A percentile compares a stretch with the other conserved stretches of the same genome.
Conservation (phyloP, 2,888 invertebrate species). For the Lamellibrachia columna region DNA sequence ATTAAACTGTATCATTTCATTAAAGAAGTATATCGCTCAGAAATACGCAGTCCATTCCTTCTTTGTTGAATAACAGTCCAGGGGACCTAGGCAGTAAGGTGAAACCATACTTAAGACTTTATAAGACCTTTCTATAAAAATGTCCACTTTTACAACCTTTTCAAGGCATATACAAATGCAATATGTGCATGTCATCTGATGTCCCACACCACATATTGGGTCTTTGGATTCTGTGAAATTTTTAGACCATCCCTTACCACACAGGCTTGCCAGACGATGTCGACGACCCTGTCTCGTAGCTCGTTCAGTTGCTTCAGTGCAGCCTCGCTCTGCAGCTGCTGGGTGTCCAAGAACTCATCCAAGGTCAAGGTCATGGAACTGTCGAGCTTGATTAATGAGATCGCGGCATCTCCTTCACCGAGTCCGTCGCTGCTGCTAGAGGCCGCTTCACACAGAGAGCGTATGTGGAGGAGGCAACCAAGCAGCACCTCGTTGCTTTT, state of each 20-base stretch:
- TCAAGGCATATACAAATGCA: background rate
- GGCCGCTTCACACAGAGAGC: slow-evolving; percentile 60
- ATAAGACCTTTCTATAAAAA: background rate
- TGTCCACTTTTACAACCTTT: background rate
- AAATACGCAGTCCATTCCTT: too few relatives aligned
- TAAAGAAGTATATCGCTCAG: background rate
- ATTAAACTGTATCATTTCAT: slow-evolving; percentile 39
- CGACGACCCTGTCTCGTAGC: slow-evolving; percentile 56
- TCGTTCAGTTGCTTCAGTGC: slow-evolving; percentile 52
- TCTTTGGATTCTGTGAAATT: background rate
- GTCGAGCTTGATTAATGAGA: slow-evolving; percentile 55
- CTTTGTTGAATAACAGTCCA: too few relatives aligned
- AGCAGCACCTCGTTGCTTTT: slow-evolving; percentile 63
- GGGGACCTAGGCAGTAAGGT: too few relatives aligned
- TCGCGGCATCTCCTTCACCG: slow-evolving; percentile 48
- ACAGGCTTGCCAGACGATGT: slow-evolving; percentile 63
- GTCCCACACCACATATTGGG: background rate
- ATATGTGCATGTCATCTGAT: background rate
- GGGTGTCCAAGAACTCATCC: slow-evolving; percentile 53
- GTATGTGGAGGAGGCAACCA: slow-evolving; percentile 61
- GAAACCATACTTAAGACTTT: too few relatives aligned
- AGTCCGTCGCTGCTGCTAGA: slow-evolving; percentile 48
- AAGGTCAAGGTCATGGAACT: slow-evolving; percentile 53
- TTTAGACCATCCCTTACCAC: slow-evolving; percentile 51
- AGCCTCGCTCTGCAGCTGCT: slow-evolving; percentile 49